Evolutionary conservation across 2,113 vertebrate genomes (phyloP).

Genomic region (Gopherus flavomarginatus): DNA sequence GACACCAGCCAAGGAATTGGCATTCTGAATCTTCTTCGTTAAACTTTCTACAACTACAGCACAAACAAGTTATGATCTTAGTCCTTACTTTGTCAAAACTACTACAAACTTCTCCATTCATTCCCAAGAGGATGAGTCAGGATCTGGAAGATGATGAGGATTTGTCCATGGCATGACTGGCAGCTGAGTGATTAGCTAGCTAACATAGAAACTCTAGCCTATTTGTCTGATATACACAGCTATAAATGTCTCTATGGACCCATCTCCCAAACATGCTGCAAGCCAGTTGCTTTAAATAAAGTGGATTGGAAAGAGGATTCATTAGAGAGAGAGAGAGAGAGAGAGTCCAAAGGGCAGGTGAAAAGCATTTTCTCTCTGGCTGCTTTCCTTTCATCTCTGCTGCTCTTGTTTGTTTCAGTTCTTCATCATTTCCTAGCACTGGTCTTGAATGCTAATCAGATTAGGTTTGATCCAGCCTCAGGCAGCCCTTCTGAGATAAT

Average conservation of each 20-base stretch:
- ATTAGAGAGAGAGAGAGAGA: background rate
- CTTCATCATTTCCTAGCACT: background rate
- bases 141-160: background rate
- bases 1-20: fast-evolving
- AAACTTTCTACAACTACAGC: background rate
- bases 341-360: background rate
- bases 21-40: background rate
- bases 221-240: fast-evolving
- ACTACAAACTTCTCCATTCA: fast-evolving
- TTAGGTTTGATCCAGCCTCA: background rate
- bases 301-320: background rate
- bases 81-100: too few relatives aligned
- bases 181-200: fast-evolving
- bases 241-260: fast-evolving
- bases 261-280: background rate
- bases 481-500: conserved; percentile 22
- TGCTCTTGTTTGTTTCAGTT: background rate
- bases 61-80: background rate
- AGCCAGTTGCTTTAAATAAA: background rate
- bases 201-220: fast-evolving
- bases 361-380: background rate
- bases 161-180: fast-evolving
- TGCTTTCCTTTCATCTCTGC: background rate
- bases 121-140: fast-evolving
- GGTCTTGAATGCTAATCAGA: background rate